Percentiles rank a stretch among this genome's conserved stretches.
Evolutionary conservation across 2,113 vertebrate species (phyloP).

Genomic region (Salvator merianae): DNA sequence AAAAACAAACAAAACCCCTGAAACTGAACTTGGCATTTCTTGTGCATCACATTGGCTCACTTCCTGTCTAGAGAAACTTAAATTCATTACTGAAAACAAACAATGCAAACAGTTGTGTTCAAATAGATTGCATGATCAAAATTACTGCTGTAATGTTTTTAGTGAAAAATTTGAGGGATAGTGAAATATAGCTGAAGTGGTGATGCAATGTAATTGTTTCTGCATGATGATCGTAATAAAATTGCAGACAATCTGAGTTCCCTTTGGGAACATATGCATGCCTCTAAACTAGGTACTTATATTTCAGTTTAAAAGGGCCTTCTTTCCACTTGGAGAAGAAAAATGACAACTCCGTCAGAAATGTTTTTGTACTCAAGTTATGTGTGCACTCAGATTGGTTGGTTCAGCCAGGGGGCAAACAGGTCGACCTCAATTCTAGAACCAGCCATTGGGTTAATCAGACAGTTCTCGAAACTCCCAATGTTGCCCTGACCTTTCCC

Average conservation of each 20-base stretch:
- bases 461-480: too few relatives aligned
- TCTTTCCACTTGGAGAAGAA: neutral
- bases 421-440: too few relatives aligned
- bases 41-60: too few relatives aligned
- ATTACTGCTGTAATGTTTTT: neutral
- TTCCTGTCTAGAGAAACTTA: neutral
- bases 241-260: neutral
- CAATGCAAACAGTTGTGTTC: neutral
- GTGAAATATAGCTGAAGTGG: neutral
- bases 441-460: too few relatives aligned
- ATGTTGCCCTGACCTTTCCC: too few relatives aligned
- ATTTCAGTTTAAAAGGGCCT: neutral
- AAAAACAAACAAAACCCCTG: too few relatives aligned
- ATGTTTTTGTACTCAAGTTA: too few relatives aligned
- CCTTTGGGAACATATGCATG: neutral
- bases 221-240: neutral
- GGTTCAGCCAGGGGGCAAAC: too few relatives aligned
- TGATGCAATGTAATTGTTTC: neutral
- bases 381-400: neutral
- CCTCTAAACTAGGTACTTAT: neutral
- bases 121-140: neutral
- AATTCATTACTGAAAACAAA: neutral
- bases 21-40: too few relatives aligned
- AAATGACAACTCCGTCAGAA: neutral
- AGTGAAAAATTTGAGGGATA: neutral